These are phyloP conservation scores for Pachyuromys duprasi DNA, from an alignment of 2,797 vertebrate species.

Conservation along the genomic window DNA sequence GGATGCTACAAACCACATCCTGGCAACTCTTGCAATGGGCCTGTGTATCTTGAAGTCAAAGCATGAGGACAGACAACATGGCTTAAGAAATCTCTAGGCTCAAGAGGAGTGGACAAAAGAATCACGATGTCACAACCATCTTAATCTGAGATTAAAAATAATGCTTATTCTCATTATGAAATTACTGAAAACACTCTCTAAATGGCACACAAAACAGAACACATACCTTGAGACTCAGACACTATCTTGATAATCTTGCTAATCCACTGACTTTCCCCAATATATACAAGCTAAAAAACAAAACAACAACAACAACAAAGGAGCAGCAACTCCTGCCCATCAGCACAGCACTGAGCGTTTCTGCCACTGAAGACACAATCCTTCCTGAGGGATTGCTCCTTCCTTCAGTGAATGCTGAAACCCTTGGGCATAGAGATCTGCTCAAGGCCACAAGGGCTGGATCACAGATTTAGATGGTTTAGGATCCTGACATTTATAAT, in stretches of 20 bases:
- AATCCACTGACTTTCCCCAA: not conserved
- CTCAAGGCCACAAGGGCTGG: not conserved
- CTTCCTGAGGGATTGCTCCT: not conserved
- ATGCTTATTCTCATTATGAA: constrained; percentile 5
- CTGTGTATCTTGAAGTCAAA: rapidly evolving
- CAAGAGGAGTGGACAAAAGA: not conserved
- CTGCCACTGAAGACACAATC: not conserved
- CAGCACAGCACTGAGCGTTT: rapidly evolving
- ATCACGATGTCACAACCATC: not conserved
- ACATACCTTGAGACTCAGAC: not conserved
- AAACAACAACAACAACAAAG: not conserved
- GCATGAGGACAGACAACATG: not conserved
- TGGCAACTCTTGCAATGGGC: too few relatives aligned
- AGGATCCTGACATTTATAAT: not conserved
- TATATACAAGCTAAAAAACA: not conserved
- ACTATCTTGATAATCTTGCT: not conserved
- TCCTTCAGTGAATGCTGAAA: not conserved
- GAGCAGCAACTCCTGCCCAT: rapidly evolving
- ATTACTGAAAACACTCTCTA: not conserved
- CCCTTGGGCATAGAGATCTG: not conserved
- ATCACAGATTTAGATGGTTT: not conserved
- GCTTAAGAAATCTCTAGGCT: not conserved
- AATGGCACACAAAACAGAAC: not conserved
- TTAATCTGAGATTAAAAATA: not conserved
- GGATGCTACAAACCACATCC: not conserved